Percentiles rank a stretch among this genome's conserved stretches.
These are phyloP conservation scores for Taenioides sp. DNA, from an alignment of 2,797 vertebrate species.

Conservation along the genomic window DNA sequence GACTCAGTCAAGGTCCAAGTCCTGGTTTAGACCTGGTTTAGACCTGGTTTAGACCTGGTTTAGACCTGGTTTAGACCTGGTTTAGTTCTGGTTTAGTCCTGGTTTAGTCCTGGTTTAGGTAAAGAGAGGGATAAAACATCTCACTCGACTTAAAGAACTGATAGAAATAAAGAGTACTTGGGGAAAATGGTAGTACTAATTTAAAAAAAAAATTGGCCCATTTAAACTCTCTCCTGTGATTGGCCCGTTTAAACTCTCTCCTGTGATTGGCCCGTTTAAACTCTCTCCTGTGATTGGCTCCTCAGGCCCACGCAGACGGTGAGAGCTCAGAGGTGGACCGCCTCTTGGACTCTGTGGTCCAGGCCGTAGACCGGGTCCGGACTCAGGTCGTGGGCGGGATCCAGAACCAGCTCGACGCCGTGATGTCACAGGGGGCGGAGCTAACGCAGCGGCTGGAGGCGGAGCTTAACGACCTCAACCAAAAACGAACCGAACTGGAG, in stretches of 20 bases:
- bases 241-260: too few relatives aligned
- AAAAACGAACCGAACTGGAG: conserved; percentile 62
- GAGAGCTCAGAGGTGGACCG: conserved; percentile 67
- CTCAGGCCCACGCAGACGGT: conserved; percentile 53
- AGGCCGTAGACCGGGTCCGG: conserved; percentile 64
- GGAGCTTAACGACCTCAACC: conserved; percentile 58
- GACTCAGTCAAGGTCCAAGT: conserved; percentile 60
- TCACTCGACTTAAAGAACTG: too few relatives aligned
- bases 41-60: not conserved
- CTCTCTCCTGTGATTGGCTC: not conserved
- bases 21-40: not conserved
- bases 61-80: not conserved
- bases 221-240: too few relatives aligned
- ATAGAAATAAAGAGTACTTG: too few relatives aligned
- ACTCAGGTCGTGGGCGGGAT: conserved; percentile 66
- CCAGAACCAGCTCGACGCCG: conserved; percentile 50
- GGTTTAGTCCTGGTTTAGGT: too few relatives aligned
- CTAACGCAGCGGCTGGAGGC: conserved; percentile 55
- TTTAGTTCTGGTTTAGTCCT: too few relatives aligned
- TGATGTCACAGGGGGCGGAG: conserved; percentile 64
- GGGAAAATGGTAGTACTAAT: too few relatives aligned
- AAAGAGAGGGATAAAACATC: too few relatives aligned
- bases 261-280: too few relatives aligned
- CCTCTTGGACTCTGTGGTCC: conserved; percentile 58
- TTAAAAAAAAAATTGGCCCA: too few relatives aligned